Percentiles rank a stretch among this genome's conserved stretches.
These are phyloP conservation scores for Halcyon leucocephala DNA, from an alignment of 2,797 vertebrate genomes.

Conservation along the genomic window DNA sequence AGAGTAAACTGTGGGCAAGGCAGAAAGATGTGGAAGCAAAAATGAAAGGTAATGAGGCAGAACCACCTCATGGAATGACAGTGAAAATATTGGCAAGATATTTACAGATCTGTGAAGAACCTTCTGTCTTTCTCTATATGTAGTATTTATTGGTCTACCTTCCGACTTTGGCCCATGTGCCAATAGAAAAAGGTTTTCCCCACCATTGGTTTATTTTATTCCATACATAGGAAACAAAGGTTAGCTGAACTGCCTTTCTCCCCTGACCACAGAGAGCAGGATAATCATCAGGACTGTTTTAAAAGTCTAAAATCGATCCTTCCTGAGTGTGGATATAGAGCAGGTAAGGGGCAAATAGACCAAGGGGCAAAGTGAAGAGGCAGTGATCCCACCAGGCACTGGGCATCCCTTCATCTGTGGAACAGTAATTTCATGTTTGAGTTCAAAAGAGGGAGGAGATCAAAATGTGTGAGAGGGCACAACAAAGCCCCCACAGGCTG, in stretches of 20 bases:
- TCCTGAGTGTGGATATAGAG: not conserved
- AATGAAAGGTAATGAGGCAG: not conserved
- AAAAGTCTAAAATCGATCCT: not conserved
- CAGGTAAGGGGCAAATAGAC: not conserved
- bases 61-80: not conserved
- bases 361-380: not conserved
- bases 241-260: not conserved
- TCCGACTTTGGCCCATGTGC: not conserved
- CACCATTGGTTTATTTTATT: not conserved
- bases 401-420: not conserved
- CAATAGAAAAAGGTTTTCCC: not conserved
- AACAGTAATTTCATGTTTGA: not conserved
- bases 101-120: not conserved
- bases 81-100: not conserved
- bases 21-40: not conserved
- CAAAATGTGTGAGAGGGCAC: not conserved
- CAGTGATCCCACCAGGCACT: not conserved
- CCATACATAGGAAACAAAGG: not conserved
- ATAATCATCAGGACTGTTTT: not conserved
- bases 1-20: not conserved
- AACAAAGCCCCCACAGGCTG: not conserved
- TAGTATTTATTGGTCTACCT: not conserved
- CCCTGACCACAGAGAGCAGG: not conserved
- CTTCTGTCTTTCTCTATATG: fast-evolving
- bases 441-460: not conserved